Base-by-base conservation (phyloP, 2,113 vertebrate genomes). In the Rhinopomastus cyanomelas region DNA sequence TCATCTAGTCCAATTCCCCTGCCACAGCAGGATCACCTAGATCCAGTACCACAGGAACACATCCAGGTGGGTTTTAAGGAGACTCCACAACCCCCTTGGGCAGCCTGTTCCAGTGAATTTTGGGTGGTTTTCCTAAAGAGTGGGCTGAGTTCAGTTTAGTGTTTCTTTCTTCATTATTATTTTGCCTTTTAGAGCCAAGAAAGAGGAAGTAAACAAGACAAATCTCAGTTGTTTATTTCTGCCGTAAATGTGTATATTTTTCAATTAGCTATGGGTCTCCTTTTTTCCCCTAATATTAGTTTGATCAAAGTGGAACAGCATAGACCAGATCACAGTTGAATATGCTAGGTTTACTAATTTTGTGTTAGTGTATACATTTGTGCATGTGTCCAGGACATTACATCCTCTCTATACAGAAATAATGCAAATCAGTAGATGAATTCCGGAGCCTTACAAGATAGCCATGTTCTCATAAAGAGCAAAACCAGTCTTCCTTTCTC, bases 141-240 rank as follows among this genome's bases (percentile, higher is more conserved):
- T 3, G 4, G 46, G 52, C 53, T 76, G n/a, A 37, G 36, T 39
- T 85, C 55, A 48, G 32, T 55, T 37, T 48, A 88, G 34, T 81
- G 23, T 86, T 81, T 81, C 30, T 88, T 89, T 90, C 53, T 67
- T 90, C 77, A 53, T 61, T 88, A 74, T 48, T 82, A 67, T 77
- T 93, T 89, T 32, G 37, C 34, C 49, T 92, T 96, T 93, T 81
- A 64, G 39, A 93, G 66, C 32, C 78, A 19, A 65, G 36, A 85
- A 82, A 88, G n/a, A 78, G 8, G 10, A 81, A 46, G 4, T 48
- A 53, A 81, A 23, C 18, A 75, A 87, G n/a, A n/a, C n/a, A 81
- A 53, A 68, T 29, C 52, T 66, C 49, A 30, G n/a, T 16, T 77
- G 39, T 56, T 72, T 51, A 79, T 37, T 62, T 68, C 39, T 53